Evolutionary conservation across 2,888 invertebrate species (phyloP), one percentile per base, ranked within the genome.

Genomic region (Uloborus plumipes): DNA sequence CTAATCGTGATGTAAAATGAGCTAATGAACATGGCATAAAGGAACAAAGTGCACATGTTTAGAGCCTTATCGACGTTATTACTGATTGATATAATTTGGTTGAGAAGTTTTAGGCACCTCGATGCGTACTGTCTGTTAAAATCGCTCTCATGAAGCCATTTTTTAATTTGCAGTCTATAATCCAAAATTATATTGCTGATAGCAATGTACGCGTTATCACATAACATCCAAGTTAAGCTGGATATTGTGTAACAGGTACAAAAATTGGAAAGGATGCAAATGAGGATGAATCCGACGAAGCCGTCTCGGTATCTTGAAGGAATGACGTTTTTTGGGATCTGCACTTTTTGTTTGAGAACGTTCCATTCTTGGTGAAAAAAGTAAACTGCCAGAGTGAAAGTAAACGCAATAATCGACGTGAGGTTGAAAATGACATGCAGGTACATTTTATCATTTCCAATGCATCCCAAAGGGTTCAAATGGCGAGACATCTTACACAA

Each of bases 311-410:
- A 65, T 16, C 1, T 7, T 0, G 16, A 14, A 22, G 13, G 55
- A 53, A 20, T 20, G 26, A 26, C 4, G 11, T 20, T 2, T 20
- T 13, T 11, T 0, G 20, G 39, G 20, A 26, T 14, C 16, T 0
- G 49, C 53, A 11, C 20, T 11, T 39, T 39, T 39, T 39, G 18
- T 3, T 26, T 61, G 31, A 31, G 55, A 20, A 0, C 18, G 7
- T 55, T 0, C 75, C 75, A 75, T 59, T 75, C 61, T 20, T 67
- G 67, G 11, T 75, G 49, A 18, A 75, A 76, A 69, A 76, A 76
- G 18, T 62, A 76, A 16, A 51, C 6, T 13, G 16, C 15, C 67
- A 69, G 61, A 11, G 62, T 55, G 6, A 26, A 9, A 6, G 22
- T 18, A 69, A 76, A 69, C 15, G 61, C 16, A 0, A 22, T 11